Conservation (phyloP, 2,113 vertebrate species). For the Sterna hirundo region DNA sequence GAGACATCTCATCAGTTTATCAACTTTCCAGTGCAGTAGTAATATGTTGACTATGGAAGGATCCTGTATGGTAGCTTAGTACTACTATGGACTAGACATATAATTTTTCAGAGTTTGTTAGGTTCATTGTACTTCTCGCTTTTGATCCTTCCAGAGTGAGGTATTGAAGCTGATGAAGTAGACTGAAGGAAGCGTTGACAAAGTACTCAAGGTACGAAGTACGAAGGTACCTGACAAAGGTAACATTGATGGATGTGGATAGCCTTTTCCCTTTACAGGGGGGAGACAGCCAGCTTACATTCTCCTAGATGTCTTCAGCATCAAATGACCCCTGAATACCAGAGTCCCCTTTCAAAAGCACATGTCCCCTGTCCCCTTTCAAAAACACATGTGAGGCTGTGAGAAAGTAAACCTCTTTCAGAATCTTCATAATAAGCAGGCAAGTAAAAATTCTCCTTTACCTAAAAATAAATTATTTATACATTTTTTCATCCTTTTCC, state of each 20-base stretch:
- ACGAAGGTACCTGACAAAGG: neutral
- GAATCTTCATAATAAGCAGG: neutral
- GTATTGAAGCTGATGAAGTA: neutral
- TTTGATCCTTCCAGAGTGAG: neutral
- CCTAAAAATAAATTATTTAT: neutral
- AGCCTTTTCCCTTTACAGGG: neutral
- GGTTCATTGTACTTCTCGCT: neutral
- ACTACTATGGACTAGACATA: neutral
- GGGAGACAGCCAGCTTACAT: neutral
- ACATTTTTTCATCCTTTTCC: neutral
- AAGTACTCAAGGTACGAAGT: too few species aligned
- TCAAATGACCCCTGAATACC: neutral
- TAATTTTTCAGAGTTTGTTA: neutral
- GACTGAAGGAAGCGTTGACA: neutral
- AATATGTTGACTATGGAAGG: neutral
- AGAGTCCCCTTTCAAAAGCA: neutral
- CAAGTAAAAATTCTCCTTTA: neutral
- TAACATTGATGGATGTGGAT: neutral
- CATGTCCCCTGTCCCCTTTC: neutral
- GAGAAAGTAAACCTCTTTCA: neutral
- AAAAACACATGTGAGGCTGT: neutral
- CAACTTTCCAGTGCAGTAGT: neutral
- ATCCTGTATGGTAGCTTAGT: neutral
- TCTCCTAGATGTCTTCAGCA: neutral
- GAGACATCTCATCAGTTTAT: neutral